Percentiles rank a stretch among this genome's conserved stretches.
phyloP scores from a whole-genome alignment of 2,797 vertebrate species.

The Semaprochilodus insignis region DNA sequence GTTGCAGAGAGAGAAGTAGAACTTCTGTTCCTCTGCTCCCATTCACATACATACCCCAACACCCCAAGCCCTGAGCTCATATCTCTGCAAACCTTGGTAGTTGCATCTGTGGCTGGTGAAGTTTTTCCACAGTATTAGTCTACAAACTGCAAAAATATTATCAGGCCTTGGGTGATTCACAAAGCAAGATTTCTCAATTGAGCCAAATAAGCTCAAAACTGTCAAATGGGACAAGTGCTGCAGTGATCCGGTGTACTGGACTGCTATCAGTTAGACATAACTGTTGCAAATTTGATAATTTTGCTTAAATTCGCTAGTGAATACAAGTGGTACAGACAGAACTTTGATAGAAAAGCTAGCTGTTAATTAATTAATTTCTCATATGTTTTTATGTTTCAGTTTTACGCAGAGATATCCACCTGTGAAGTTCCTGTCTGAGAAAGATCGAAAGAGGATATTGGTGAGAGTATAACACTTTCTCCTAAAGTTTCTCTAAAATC shows the following conservation, averaged over 20 bases:
- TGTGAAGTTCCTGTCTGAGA: slow-evolving; percentile 98
- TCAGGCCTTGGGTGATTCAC: background rate
- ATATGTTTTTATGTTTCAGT: slow-evolving; percentile 71
- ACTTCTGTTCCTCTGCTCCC: background rate
- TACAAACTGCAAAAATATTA: background rate
- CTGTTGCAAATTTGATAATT: too few relatives aligned
- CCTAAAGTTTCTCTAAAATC: background rate
- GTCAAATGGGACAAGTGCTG: too few relatives aligned
- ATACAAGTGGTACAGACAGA: too few relatives aligned
- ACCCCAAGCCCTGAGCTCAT: background rate
- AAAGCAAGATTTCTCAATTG: background rate
- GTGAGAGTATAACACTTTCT: slow-evolving; percentile 75
- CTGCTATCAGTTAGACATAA: too few relatives aligned
- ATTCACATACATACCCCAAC: background rate
- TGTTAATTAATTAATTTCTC: background rate
- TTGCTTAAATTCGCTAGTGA: too few relatives aligned
- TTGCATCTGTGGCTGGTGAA: too few relatives aligned
- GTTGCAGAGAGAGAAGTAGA: background rate
- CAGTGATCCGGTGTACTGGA: too few relatives aligned
- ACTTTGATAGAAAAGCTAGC: too few relatives aligned
- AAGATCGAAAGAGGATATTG: slow-evolving; percentile 98
- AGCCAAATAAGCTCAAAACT: background rate
- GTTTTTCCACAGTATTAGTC: background rate
- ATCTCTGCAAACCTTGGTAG: background rate
- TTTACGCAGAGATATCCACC: slow-evolving; percentile 97